phyloP scores from a whole-genome alignment of 1,140 invertebrate genomes.

The Hyposmocoma kahamanoa region DNA sequence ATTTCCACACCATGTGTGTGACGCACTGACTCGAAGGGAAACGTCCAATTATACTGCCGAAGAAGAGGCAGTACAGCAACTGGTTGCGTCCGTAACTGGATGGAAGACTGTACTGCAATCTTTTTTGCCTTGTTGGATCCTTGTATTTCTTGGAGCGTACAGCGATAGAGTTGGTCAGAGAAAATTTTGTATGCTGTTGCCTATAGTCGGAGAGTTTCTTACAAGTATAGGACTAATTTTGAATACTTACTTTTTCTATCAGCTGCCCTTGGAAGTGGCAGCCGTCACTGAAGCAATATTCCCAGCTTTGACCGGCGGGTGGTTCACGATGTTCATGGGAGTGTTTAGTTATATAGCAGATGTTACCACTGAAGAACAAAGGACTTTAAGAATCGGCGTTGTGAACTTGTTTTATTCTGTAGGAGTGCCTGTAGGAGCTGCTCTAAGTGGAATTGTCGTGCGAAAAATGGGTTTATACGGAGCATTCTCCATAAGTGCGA shows the following conservation, averaged over 20 bases:
- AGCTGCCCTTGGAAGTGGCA: conserved; percentile 85
- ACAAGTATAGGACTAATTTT: conserved; percentile 84
- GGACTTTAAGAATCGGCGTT: conserved; percentile 88
- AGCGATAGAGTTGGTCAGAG: conserved; percentile 82
- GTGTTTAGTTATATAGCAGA: conserved; percentile 93
- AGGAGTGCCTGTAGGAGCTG: conserved; percentile 86
- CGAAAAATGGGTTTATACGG: conserved; percentile 86
- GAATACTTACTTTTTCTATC: conserved; percentile 85
- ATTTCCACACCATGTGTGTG: conserved; percentile 81
- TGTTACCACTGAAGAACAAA: conserved; percentile 84
- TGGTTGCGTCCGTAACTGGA: conserved; percentile 84
- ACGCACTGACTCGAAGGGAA: conserved; percentile 79
- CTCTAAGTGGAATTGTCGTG: conserved; percentile 81
- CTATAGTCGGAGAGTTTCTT: conserved; percentile 86
- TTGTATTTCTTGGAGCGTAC: conserved; percentile 86
- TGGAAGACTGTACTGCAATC: conserved; percentile 88
- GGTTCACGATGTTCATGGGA: conserved; percentile 92
- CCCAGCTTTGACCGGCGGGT: conserved; percentile 86
- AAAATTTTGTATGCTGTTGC: conserved; percentile 89
- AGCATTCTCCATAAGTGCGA: conserved; percentile 82
- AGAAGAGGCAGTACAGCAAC: conserved; percentile 82
- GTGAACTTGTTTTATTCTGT: conserved; percentile 88
- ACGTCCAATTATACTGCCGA: conserved; percentile 81
- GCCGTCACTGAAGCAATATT: conserved; percentile 85
- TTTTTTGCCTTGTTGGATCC: conserved; percentile 81